These are phyloP conservation scores for Hirundichthys speculiger DNA, from an alignment of 2,113 vertebrate genomes.

Conservation along the genomic window DNA sequence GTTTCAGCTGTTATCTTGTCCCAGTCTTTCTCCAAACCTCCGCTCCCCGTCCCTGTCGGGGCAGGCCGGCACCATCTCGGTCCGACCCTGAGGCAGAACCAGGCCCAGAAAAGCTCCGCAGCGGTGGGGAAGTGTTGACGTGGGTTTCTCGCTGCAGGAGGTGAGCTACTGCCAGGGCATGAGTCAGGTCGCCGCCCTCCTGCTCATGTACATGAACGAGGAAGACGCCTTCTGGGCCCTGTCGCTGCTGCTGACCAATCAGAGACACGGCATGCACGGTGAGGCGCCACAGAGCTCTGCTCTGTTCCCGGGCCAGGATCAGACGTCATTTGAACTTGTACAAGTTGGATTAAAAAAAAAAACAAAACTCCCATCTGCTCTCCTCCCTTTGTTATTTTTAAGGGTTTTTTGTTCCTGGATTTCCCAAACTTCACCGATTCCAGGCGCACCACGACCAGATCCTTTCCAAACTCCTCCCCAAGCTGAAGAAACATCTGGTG, in stretches of 20 bases:
- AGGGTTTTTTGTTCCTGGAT: constrained; percentile 91
- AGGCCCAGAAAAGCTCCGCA: not conserved
- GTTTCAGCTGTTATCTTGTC: no score
- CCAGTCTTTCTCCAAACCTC: no score
- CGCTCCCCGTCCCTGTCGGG: no score
- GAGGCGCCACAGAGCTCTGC: constrained; percentile 54
- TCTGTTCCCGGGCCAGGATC: not conserved
- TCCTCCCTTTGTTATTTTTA: not conserved
- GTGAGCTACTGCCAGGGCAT: constrained; percentile 94
- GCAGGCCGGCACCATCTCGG: no score
- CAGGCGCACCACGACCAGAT: constrained; percentile 91
- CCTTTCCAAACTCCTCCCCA: constrained; percentile 88
- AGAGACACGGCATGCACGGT: constrained; percentile 88
- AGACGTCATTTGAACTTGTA: no score
- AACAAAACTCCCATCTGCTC: not conserved
- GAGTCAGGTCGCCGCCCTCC: constrained; percentile 89
- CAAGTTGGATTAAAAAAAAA: no score
- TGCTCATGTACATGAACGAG: constrained; percentile 90
- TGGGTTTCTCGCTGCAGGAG: constrained; percentile 76
- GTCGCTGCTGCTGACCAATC: constrained; percentile 87
- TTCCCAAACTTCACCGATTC: constrained; percentile 91
- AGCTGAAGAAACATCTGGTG: constrained; percentile 91
- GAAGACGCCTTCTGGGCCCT: constrained; percentile 91
- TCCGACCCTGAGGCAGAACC: not conserved
- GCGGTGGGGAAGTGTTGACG: no score